Evolutionary conservation across 1,140 invertebrate species (phyloP).

Genomic region (Drosophila arizonae): DNA sequence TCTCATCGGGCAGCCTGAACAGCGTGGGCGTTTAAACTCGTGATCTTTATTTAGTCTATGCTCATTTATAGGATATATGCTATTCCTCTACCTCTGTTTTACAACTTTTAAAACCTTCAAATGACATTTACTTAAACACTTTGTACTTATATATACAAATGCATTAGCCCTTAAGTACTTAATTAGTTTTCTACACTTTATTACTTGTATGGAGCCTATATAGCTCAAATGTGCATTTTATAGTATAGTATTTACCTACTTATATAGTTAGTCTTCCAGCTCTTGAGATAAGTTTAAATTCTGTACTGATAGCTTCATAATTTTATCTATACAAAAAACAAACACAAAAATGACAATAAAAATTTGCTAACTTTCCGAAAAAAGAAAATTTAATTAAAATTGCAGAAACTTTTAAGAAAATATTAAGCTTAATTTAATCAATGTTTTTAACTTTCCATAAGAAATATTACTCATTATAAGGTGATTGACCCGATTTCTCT

Average conservation of each 20-base stretch:
- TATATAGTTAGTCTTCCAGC: conserved; percentile 66
- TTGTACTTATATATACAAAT: conserved; percentile 57
- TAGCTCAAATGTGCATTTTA: conserved; percentile 38
- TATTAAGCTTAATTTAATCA: not conserved
- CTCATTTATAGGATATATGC: conserved; percentile 47
- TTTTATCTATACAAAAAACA: conserved; percentile 38
- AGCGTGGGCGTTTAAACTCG: conserved; percentile 73
- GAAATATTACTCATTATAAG: no score
- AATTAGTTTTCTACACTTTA: conserved; percentile 47
- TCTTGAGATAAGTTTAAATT: conserved; percentile 56
- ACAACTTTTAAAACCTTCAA: conserved; percentile 49
- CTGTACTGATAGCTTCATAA: conserved; percentile 76
- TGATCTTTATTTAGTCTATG: conserved; percentile 78
- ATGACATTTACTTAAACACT: conserved; percentile 46
- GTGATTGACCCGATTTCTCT: no score
- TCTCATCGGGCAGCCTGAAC: conserved; percentile 75
- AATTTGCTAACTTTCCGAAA: not conserved
- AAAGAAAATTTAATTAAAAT: not conserved
- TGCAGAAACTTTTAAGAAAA: not conserved
- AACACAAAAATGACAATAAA: not conserved
- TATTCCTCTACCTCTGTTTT: conserved; percentile 67
- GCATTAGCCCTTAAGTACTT: conserved; percentile 56
- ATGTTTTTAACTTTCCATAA: no score
- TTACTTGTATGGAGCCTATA: conserved; percentile 19
- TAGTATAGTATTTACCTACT: conserved; percentile 18